A percentile compares a stretch with the other conserved stretches of the same genome.
These are phyloP conservation scores for Oryzias curvinotus DNA, from an alignment of 2,113 vertebrate species.

Conservation along the genomic window DNA sequence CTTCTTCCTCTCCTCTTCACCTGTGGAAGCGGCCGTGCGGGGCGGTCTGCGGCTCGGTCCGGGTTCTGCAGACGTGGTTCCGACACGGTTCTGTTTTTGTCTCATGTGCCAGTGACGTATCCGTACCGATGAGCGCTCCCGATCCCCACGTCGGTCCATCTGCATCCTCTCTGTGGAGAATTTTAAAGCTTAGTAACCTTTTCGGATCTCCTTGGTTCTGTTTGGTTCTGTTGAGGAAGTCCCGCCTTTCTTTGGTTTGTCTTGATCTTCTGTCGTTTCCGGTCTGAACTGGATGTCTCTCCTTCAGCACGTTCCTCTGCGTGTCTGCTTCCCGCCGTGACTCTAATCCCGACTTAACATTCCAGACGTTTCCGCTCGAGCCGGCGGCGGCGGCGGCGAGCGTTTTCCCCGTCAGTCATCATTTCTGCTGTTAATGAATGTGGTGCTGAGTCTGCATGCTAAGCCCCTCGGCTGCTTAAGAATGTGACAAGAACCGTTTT, in stretches of 20 bases:
- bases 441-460: too few species aligned
- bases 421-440: too few species aligned
- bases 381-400: too few species aligned
- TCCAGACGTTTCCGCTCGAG: conserved; percentile 29
- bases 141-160: background rate
- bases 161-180: conserved; percentile 6
- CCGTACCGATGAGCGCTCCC: conserved; percentile 42
- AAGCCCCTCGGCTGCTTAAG: too few species aligned
- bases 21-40: too few species aligned
- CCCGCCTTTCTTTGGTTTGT: background rate
- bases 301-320: conserved; percentile 11
- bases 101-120: conserved; percentile 56
- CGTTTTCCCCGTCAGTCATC: too few species aligned
- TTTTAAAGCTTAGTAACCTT: conserved; percentile 16
- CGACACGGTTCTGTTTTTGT: conserved; percentile 43
- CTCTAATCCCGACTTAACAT: conserved; percentile 48
- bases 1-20: conserved; percentile 36
- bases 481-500: too few species aligned
- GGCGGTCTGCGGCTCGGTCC: background rate
- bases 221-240: conserved; percentile 3
- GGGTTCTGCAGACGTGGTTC: conserved; percentile 33
- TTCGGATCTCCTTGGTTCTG: conserved; percentile 10
- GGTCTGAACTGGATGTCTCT: conserved; percentile 11
- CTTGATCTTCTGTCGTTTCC: conserved; percentile 2
- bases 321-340: conserved; percentile 8